A percentile compares a stretch with the other conserved stretches of the same genome.
These are phyloP conservation scores for Drosophila lacertosa DNA, from an alignment of 1,140 invertebrate genomes.

Conservation along the genomic window DNA sequence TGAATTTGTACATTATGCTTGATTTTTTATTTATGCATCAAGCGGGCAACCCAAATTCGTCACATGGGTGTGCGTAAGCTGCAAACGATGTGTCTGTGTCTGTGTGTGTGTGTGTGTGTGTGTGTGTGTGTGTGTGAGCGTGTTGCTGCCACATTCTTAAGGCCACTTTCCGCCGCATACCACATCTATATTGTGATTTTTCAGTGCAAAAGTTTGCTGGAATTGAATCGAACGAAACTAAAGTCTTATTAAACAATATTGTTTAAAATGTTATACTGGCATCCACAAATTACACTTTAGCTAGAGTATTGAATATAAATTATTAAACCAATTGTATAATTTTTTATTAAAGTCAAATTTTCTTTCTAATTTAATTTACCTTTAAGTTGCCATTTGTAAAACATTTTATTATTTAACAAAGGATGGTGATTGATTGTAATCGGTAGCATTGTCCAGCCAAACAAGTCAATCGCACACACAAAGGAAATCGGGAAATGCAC, in stretches of 20 bases:
- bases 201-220: neutral
- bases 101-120: conserved; percentile 6
- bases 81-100: conserved; percentile 31
- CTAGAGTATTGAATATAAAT: no score
- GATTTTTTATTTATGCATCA: conserved; percentile 81
- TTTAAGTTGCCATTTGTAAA: no score
- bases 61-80: conserved; percentile 69
- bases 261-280: no score
- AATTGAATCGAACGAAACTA: conserved; percentile 2
- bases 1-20: conserved; percentile 70
- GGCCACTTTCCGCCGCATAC: conserved; percentile 29
- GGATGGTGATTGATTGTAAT: conserved; percentile 18
- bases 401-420: no score
- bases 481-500: no score
- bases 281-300: no score
- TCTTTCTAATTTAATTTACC: no score
- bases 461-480: neutral
- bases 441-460: neutral
- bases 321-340: no score
- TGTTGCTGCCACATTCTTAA: conserved; percentile 35
- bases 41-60: conserved; percentile 69
- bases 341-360: no score
- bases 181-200: conserved; percentile 1
- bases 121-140: neutral
- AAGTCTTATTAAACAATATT: neutral